These are phyloP conservation scores for Anniella stebbinsi DNA, from an alignment of 2,797 vertebrate species.

Conservation along the genomic window DNA sequence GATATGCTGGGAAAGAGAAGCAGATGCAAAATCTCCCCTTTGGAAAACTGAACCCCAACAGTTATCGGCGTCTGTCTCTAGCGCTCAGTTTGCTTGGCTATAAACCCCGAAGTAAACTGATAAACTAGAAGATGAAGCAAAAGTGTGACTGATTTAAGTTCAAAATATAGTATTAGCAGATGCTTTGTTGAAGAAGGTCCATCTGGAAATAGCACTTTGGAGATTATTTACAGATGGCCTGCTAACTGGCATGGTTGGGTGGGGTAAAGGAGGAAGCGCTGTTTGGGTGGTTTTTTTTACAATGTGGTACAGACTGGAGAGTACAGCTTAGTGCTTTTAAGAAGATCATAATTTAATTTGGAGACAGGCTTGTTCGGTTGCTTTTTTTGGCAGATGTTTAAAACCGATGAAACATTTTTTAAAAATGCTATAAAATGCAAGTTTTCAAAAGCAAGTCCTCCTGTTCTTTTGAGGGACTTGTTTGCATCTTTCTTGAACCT, in stretches of 20 bases:
- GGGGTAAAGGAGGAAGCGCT: slow-evolving; percentile 53
- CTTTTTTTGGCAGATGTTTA: slow-evolving; percentile 43
- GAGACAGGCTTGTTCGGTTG: slow-evolving; percentile 56
- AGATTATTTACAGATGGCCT: slow-evolving; percentile 73
- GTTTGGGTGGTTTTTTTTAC: slow-evolving; percentile 63
- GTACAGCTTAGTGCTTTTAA: slow-evolving; percentile 42
- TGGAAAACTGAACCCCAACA: neutral
- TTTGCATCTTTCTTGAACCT: neutral
- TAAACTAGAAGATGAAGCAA: slow-evolving; percentile 61
- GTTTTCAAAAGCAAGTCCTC: fast-evolving
- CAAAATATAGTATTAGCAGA: slow-evolving; percentile 60
- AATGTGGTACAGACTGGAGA: slow-evolving; percentile 62
- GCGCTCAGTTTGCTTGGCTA: slow-evolving; percentile 43
- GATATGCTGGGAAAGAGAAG: neutral
- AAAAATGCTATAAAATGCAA: neutral
- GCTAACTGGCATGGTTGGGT: slow-evolving; percentile 48
- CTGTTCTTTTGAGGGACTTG: neutral
- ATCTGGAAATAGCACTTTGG: slow-evolving; percentile 66
- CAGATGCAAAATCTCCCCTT: neutral
- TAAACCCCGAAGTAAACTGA: slow-evolving; percentile 51
- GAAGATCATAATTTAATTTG: slow-evolving; percentile 51
- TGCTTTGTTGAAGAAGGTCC: slow-evolving; percentile 48
- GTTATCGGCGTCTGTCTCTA: neutral
- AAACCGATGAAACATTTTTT: slow-evolving; percentile 36
- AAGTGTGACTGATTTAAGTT: slow-evolving; percentile 53